A percentile compares a stretch with the other conserved stretches of the same genome.
Evolutionary conservation across 2,888 invertebrate species (phyloP).

Genomic region (Autographa gamma): DNA sequence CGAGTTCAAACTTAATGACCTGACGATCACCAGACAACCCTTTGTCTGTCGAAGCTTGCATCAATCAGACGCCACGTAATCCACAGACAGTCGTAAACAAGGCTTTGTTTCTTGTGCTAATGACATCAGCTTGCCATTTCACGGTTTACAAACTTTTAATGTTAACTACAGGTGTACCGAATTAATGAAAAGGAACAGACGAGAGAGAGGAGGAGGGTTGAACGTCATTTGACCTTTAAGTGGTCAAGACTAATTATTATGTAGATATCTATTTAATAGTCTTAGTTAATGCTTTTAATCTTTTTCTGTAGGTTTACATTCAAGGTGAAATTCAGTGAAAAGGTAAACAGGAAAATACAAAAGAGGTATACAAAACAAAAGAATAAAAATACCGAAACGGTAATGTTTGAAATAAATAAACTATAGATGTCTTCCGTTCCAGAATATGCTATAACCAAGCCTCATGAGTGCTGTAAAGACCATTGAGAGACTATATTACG

Average conservation of each 20-base stretch:
- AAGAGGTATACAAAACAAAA: neutral
- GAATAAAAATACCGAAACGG: neutral
- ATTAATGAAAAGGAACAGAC: neutral
- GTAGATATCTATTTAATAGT: neutral
- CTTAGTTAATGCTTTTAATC: neutral
- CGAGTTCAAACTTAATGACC: neutral
- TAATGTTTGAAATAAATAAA: neutral
- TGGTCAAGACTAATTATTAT: neutral
- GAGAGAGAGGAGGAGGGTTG: neutral
- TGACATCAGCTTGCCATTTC: neutral
- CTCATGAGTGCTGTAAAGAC: neutral
- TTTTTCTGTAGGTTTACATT: too few species aligned
- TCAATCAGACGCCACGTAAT: neutral
- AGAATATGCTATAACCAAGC: neutral
- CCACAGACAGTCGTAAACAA: slow-evolving; percentile 4
- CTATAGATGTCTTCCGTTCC: neutral
- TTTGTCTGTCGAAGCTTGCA: neutral
- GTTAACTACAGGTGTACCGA: neutral
- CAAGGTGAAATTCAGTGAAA: neutral
- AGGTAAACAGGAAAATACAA: neutral
- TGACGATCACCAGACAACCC: slow-evolving; percentile 1
- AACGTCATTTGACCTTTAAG: neutral
- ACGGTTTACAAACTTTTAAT: neutral
- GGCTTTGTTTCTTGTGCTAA: neutral
- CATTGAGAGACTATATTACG: neutral